These are phyloP conservation scores for Tenthredo amoena DNA, from an alignment of 2,888 invertebrate species.

Conservation along the genomic window DNA sequence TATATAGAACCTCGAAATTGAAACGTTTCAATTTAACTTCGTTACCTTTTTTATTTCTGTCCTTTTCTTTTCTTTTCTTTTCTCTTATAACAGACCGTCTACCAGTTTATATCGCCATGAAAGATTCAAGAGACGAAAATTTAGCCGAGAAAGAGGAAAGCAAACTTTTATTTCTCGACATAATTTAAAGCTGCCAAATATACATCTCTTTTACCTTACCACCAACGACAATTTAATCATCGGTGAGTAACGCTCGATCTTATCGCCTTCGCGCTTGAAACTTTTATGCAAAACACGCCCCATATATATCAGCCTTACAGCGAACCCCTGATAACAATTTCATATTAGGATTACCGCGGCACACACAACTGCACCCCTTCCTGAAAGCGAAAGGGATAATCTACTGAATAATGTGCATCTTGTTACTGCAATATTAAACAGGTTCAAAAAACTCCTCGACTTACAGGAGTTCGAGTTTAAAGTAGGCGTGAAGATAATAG, in stretches of 20 bases:
- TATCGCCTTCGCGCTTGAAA: slow-evolving; percentile 53
- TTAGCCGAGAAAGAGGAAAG: not conserved
- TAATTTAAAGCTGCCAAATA: not conserved
- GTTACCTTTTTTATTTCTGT: not conserved
- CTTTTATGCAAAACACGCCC: slow-evolving; percentile 56
- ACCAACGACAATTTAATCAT: slow-evolving; percentile 30
- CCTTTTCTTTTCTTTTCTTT: not conserved
- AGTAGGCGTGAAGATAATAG: slow-evolving; percentile 16
- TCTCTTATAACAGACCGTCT: not conserved
- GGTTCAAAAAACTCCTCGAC: slow-evolving; percentile 59
- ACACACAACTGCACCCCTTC: slow-evolving; percentile 62
- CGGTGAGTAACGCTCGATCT: slow-evolving; percentile 40
- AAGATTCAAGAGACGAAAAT: slow-evolving; percentile 5
- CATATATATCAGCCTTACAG: slow-evolving; percentile 68
- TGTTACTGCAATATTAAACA: slow-evolving; percentile 73
- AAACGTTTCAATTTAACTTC: slow-evolving; percentile 36
- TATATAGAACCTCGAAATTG: slow-evolving; percentile 23
- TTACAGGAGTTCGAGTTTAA: slow-evolving; percentile 27
- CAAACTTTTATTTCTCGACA: not conserved
- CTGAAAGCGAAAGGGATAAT: slow-evolving; percentile 71
- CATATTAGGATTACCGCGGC: slow-evolving; percentile 68
- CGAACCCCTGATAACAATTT: slow-evolving; percentile 70
- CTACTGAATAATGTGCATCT: slow-evolving; percentile 71
- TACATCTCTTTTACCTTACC: not conserved
- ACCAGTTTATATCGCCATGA: not conserved